Base-by-base conservation (phyloP, 2,888 invertebrate genomes). In the Sinotaia quadrata region DNA sequence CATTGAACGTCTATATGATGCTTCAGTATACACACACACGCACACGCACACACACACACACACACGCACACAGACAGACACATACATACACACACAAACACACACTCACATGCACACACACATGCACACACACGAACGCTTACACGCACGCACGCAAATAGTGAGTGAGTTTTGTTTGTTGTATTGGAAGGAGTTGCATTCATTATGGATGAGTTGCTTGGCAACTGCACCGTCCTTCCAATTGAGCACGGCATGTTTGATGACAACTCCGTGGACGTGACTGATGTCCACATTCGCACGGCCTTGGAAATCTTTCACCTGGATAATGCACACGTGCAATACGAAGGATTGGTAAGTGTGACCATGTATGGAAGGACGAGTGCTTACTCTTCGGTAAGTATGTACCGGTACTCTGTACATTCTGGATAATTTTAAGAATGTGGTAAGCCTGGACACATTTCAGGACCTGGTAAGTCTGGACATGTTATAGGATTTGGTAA, bases 271-370 rank as follows among this genome's bases (percentile, higher is more conserved):
- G 54, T 56, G 2, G 68, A 67, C 52, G 37, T 49, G 15, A 74
- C 73, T 51, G 70, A 71, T 5, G 77, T 81, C 8, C 44, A 76
- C 31, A 78, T 81, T 33, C 71, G 78, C 36, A 79, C 65, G 21
- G 70, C 80, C 1, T 66, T 62, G 12, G 78, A 81, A 59, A 79
- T 81, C 74, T 81, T 80, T 69, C 77, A 81, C 62, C 75, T 78
- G 57, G 67, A 67, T n/a, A 72, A 70, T 1, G 66, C 72, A 5
- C 67, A 70, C 24, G 66, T 65, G 0, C 74, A 75, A 0, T 81
- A 79, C 52, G 78, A 79, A 62, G 81, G 81, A 29, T 69, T 76
- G 61, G 81, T 81, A 67, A 69, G 79, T 73, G 34, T 33, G 24
- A 37, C 29, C 18, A 59, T 27, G n/a, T 29, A 21, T 62, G 18